Conservation (phyloP, 1,140 invertebrate species). For the Drosophila paulistorum region DNA sequence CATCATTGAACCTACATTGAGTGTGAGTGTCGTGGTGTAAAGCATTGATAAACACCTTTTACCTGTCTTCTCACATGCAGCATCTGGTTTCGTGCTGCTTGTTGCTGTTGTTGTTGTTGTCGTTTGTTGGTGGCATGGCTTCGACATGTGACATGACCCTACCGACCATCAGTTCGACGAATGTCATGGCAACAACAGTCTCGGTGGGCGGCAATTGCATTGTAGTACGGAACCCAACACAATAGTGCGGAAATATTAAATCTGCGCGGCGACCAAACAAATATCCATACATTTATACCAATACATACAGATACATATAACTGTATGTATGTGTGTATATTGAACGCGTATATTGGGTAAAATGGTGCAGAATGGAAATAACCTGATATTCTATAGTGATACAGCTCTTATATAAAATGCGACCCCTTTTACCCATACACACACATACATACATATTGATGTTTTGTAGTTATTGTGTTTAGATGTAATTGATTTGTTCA, state of each 20-base stretch:
- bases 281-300: background rate
- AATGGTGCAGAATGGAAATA: too few relatives aligned
- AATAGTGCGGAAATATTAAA: conserved; percentile 65
- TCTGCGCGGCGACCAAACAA: conserved; percentile 38
- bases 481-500: too few relatives aligned
- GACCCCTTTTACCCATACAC: too few relatives aligned
- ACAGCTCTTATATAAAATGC: too few relatives aligned
- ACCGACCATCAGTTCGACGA: background rate
- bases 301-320: background rate
- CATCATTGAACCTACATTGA: conserved; percentile 45
- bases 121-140: conserved; percentile 28
- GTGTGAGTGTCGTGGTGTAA: too few relatives aligned
- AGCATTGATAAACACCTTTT: conserved; percentile 20
- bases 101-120: background rate
- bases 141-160: conserved; percentile 50
- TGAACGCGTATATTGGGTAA: background rate
- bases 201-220: conserved; percentile 3
- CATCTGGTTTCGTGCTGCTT: conserved; percentile 5
- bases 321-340: background rate
- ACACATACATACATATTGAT: too few relatives aligned
- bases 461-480: too few relatives aligned
- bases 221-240: conserved; percentile 13
- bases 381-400: too few relatives aligned
- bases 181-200: conserved; percentile 42
- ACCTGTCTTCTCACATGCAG: conserved; percentile 21